Base-by-base conservation (phyloP, 2,888 invertebrate genomes). In the Aphodius granarius region DNA sequence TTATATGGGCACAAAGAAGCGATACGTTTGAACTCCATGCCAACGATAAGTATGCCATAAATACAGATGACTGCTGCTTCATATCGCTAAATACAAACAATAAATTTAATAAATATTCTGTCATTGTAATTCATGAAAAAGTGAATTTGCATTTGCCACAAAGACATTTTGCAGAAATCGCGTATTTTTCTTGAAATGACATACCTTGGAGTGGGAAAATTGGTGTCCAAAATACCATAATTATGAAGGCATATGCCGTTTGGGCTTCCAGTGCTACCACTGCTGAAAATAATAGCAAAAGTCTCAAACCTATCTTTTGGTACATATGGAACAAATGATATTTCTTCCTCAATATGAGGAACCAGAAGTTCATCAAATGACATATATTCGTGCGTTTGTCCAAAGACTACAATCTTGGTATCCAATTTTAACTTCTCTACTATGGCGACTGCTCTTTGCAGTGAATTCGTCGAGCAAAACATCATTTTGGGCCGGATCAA, bases 221-320 rank as follows among this genome's bases (percentile, higher is more conserved):
- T 43, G 6, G 1, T 2, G 3, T 43, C 68, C 68, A 68, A 21
- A 68, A 20, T 63, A 21, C 22, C n/a, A 21, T 71, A 71, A 66
- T 82, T 81, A 71, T 75, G 81, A 2, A 80, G 71, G 63, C 80
- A 80, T n/a, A 83, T 80, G 9, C 79, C 82, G 78, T 82, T 83
- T 0, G 83, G 79, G 15, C 80, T 70, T 5, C 82, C 83, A 9
- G 82, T 81, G 2, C 82, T 80, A 19, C 82, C 82, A 71, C 82
- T 83, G 75, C 82, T 83, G 72, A 81, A 83, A 16, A 81, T 68
- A 72, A 83, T 80, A 3, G 80, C 21, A 13, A 77, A 77, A 0
- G 79, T 80, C 1, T 80, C 78, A 62, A 19, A 72, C 16, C 74
- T 5, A 73, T 73, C 71, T 22, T 74, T 64, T 0, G 63, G 43